phyloP scores from a whole-genome alignment of 2,797 vertebrate genomes.

The Mus caroli region DNA sequence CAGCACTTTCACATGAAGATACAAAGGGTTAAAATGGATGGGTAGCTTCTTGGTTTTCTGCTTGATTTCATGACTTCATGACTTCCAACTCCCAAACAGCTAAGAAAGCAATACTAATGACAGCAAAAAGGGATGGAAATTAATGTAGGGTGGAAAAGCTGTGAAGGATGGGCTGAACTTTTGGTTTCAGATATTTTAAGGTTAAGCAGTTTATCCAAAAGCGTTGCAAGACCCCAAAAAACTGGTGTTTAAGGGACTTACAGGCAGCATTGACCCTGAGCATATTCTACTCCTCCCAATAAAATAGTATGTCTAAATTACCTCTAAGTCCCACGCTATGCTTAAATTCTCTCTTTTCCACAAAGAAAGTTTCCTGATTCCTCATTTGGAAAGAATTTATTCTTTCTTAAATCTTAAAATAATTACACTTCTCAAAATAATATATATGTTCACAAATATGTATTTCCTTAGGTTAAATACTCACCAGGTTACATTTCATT shows the following conservation, averaged over 20 bases:
- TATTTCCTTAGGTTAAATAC: not conserved
- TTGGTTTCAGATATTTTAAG: constrained; percentile 2
- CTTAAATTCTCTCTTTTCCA: constrained; percentile 16
- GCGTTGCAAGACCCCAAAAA: not conserved
- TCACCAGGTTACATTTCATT: not conserved
- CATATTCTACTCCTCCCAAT: not conserved
- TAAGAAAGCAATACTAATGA: not conserved
- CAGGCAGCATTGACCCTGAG: not conserved
- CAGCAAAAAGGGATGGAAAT: not conserved
- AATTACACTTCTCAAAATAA: not conserved
- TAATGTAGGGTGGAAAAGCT: not conserved
- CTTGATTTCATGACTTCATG: not conserved
- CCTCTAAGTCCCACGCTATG: not conserved
- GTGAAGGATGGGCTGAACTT: not conserved
- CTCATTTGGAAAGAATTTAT: not conserved
- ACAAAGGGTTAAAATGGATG: not conserved
- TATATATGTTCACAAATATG: not conserved
- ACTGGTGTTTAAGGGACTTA: not conserved
- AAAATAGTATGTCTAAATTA: not conserved
- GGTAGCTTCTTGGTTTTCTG: not conserved
- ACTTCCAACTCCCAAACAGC: not conserved
- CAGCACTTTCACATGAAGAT: not conserved
- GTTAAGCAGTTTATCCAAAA: not conserved
- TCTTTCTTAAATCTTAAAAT: not conserved
- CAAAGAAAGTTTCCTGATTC: constrained; percentile 34